phyloP scores from a whole-genome alignment of 2,888 invertebrate genomes.

The Himalopsyche tibetana region DNA sequence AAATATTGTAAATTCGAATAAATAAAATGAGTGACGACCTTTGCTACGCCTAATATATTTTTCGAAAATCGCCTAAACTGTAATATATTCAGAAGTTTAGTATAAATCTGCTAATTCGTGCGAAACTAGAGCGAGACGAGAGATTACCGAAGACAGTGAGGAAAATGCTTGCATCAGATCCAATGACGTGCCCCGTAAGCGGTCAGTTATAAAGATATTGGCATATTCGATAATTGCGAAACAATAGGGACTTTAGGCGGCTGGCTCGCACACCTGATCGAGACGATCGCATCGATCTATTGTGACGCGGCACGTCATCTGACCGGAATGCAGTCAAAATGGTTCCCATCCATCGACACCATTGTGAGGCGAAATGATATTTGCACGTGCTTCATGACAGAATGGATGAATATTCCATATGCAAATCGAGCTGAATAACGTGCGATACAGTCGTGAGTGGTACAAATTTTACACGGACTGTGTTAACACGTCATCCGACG shows the following conservation, averaged over 20 bases:
- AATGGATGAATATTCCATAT: neutral
- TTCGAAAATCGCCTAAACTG: too few species aligned
- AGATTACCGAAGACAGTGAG: neutral
- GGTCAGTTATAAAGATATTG: neutral
- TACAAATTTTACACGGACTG: neutral
- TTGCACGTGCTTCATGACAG: neutral
- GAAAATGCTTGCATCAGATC: neutral
- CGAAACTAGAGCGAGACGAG: neutral
- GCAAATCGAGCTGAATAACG: neutral
- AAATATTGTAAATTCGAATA: too few species aligned
- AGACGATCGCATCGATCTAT: neutral
- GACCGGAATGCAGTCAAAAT: conserved; percentile 10
- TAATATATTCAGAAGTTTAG: too few species aligned
- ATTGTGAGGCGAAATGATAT: neutral
- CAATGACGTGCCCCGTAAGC: neutral
- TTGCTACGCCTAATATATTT: too few species aligned
- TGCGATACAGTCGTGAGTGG: neutral
- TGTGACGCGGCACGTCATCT: neutral
- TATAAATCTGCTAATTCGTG: too few species aligned
- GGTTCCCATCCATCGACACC: neutral
- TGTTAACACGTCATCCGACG: neutral
- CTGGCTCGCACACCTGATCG: neutral
- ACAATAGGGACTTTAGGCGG: neutral
- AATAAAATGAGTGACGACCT: too few species aligned
- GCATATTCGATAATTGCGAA: conserved; percentile 2